Evolutionary conservation across 1,140 invertebrate genomes (phyloP).

Genomic region (Aphaenogaster floridana): DNA sequence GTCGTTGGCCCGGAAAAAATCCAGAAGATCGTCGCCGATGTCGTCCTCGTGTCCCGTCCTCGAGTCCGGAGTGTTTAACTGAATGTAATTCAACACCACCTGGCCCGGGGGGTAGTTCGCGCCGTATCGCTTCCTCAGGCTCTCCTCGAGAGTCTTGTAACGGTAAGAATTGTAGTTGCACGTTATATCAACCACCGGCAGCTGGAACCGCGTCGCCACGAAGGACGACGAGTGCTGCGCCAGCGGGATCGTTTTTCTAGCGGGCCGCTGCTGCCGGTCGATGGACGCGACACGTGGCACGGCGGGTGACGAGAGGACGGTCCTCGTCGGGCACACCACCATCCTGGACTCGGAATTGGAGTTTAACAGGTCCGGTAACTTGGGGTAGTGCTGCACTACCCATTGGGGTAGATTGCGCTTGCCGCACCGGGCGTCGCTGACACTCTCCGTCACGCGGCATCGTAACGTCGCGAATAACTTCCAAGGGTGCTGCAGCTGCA

Average conservation of each 20-base stretch:
- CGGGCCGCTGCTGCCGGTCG: not conserved
- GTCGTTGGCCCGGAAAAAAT: conserved; percentile 28
- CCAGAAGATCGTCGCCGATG: conserved; percentile 52
- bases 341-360: conserved; percentile 61
- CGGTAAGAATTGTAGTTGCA: conserved; percentile 61
- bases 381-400: conserved; percentile 56
- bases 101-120: conserved; percentile 63
- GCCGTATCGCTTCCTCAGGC: conserved; percentile 49
- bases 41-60: not conserved
- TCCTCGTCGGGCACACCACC: conserved; percentile 13
- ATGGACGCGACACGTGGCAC: not conserved
- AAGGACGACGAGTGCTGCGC: conserved; percentile 58
- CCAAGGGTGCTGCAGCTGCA: conserved; percentile 55
- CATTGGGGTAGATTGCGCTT: not conserved
- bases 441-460: conserved; percentile 25
- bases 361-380: conserved; percentile 3
- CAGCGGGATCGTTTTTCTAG: not conserved
- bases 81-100: conserved; percentile 68
- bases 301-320: conserved; percentile 47
- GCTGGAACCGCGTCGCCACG: conserved; percentile 49
- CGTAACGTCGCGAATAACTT: conserved; percentile 53
- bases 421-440: not conserved
- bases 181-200: conserved; percentile 64
- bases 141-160: conserved; percentile 53
- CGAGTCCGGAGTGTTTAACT: conserved; percentile 65